Evolutionary conservation across 2,888 invertebrate species (phyloP), one percentile per base, ranked within the genome.

Genomic region (Harpalus rufipes): DNA sequence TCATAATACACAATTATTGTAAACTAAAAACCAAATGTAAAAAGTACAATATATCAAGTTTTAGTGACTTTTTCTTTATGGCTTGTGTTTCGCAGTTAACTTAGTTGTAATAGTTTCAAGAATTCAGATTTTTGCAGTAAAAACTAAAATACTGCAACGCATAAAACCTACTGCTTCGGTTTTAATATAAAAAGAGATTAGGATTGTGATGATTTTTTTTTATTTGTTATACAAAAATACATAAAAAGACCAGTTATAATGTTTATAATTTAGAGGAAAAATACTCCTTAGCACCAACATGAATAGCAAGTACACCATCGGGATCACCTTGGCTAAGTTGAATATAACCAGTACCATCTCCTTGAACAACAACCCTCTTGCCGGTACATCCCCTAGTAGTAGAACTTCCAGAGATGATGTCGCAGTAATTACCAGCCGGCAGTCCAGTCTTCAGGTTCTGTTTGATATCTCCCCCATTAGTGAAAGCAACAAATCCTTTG

Each of bases 381-480:
- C 96, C 96, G 0, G 95, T 94, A 88, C 96, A 96, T 0, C 88
- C 88, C 83, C 92, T 93, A 85, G 93, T 91, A 0, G 89, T 91
- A 16, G 91, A 74, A 61, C 95, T 85, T 0, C 97, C 97, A n/a
- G 95, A 95, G 87, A 97, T 96, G 18, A 97, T 92, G 90, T 98
- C 97, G 89, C 97, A 98, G 91, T 98, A 98, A 0, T 88, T 92
- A 18, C 97, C 97, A 72, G 94, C 92, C 0, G 96, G 95, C 44
- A 97, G 92, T 85, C 95, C 95, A 1, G 95, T 96, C 91, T 59
- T 10, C 21, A 96, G 90, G 12, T 89, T 92, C 88, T 92, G 90
- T 68, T 93, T 93, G 44, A 96, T 88, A 86, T 94, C 93, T 87
- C 92, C 92, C 21, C 90, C 95, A 80, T 93, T 93, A 88, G 96